These are phyloP conservation scores for Ophraella communa DNA, from an alignment of 2,888 invertebrate genomes.

Conservation along the genomic window DNA sequence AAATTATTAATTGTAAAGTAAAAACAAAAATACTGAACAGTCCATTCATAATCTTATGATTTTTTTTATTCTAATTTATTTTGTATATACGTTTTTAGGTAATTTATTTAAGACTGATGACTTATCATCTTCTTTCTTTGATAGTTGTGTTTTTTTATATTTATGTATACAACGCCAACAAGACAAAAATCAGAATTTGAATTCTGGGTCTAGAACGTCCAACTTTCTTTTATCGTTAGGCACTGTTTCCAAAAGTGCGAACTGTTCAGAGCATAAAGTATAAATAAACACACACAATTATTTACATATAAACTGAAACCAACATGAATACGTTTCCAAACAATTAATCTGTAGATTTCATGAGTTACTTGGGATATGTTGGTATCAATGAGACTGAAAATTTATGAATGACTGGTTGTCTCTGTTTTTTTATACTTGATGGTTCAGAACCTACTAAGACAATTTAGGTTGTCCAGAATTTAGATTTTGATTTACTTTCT, in stretches of 20 bases:
- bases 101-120: constrained; percentile 58
- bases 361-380: no score
- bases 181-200: background rate
- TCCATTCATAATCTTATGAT: constrained; percentile 31
- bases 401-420: no score
- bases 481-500: background rate
- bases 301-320: no score
- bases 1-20: constrained; percentile 34
- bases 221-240: no score
- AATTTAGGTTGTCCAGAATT: background rate
- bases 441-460: background rate
- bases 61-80: constrained; percentile 37
- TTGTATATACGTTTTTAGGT: constrained; percentile 51
- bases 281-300: no score
- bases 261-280: no score
- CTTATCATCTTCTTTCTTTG: constrained; percentile 49
- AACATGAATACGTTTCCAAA: no score
- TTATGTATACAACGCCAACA: constrained; percentile 23
- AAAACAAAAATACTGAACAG: constrained; percentile 30
- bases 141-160: constrained; percentile 46
- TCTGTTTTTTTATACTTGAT: background rate
- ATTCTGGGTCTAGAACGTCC: no score
- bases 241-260: no score
- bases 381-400: no score
- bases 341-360: no score